Evolutionary conservation across 2,113 vertebrate species (phyloP).

Genomic region (Alectura lathami): DNA sequence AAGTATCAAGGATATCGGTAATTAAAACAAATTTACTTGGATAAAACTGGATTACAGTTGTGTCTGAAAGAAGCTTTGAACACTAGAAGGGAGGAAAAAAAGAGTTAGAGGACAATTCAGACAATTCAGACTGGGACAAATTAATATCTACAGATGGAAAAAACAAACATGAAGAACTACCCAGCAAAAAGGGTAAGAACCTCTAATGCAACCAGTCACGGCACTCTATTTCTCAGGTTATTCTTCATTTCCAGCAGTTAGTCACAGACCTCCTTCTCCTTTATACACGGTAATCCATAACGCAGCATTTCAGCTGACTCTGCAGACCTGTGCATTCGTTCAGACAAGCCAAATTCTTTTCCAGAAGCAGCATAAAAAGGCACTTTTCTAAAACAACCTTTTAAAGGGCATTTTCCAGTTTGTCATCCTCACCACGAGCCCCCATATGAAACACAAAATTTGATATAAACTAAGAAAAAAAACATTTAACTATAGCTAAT

Average conservation of each 20-base stretch:
- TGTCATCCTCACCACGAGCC: neutral
- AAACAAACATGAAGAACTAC: neutral
- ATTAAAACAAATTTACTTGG: conserved; percentile 99
- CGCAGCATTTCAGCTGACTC: neutral
- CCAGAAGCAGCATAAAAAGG: neutral
- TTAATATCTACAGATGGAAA: neutral
- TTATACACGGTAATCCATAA: neutral
- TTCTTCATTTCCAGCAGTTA: neutral
- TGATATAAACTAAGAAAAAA: neutral
- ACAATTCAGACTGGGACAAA: neutral
- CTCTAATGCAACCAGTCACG: neutral
- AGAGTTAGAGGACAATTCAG: neutral
- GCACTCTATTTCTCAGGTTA: neutral
- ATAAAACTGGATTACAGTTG: conserved; percentile 96
- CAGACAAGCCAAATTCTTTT: neutral
- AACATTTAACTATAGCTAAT: neutral
- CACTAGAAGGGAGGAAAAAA: conserved; percentile 79
- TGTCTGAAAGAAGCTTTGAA: conserved; percentile 97
- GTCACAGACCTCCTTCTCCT: neutral
- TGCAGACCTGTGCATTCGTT: neutral
- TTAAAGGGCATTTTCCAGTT: neutral
- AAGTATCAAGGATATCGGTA: conserved; percentile 97
- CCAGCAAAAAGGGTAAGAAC: neutral
- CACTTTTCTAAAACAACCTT: neutral
- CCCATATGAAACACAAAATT: neutral